These are phyloP conservation scores for Pegea sp. DNA, from an alignment of 23 tunicate species.

Conservation along the genomic window DNA sequence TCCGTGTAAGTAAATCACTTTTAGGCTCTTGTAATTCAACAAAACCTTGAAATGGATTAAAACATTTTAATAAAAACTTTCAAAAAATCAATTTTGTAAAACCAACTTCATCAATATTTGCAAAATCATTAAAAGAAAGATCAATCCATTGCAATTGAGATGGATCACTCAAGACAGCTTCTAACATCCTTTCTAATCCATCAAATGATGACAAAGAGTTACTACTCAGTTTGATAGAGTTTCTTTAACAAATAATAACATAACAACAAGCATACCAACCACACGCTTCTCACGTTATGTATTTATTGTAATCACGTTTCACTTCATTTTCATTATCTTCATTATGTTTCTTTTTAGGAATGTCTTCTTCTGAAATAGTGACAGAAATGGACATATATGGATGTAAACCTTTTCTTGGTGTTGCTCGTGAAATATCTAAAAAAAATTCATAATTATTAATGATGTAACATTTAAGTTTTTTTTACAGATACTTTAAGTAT, in stretches of 20 bases:
- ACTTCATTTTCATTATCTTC: slow-evolving; percentile 4
- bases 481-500: no score
- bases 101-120: slow-evolving; percentile 50
- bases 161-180: slow-evolving; percentile 37
- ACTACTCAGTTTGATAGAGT: slow-evolving; percentile 58
- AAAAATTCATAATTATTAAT: no score
- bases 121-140: slow-evolving; percentile 60
- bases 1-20: slow-evolving; percentile 71
- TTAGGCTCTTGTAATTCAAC: slow-evolving; percentile 35
- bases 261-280: background rate
- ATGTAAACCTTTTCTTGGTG: slow-evolving; percentile 55
- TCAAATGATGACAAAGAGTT: slow-evolving; percentile 35
- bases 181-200: slow-evolving; percentile 31
- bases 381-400: slow-evolving; percentile 41
- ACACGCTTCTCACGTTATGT: no score
- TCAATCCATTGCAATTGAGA: slow-evolving; percentile 72
- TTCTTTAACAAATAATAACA: slow-evolving; percentile 15
- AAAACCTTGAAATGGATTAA: slow-evolving; percentile 14
- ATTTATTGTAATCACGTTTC: no score
- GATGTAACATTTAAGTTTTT: no score
- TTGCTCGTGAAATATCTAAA: slow-evolving; percentile 17
- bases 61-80: no score
- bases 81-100: no score
- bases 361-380: slow-evolving; percentile 6
- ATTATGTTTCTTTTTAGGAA: slow-evolving; percentile 14